A percentile compares a stretch with the other conserved stretches of the same genome.
These are phyloP conservation scores for Mesochorus sp. DNA, from an alignment of 2,888 invertebrate genomes.

Conservation along the genomic window DNA sequence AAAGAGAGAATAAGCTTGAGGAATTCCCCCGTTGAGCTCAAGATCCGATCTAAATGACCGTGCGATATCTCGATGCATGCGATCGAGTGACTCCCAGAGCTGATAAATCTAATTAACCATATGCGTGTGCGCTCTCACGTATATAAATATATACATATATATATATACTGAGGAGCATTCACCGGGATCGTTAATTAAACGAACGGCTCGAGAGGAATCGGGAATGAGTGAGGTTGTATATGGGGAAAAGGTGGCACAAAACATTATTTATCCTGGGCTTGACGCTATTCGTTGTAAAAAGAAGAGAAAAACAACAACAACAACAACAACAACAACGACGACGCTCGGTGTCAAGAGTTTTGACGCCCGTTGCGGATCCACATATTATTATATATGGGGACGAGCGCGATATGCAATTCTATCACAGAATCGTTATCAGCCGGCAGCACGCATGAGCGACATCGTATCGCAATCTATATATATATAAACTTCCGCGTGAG, in stretches of 20 bases:
- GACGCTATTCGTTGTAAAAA: slow-evolving; percentile 22
- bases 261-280: neutral
- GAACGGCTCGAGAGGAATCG: slow-evolving; percentile 1
- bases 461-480: too few species aligned
- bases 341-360: slow-evolving; percentile 11
- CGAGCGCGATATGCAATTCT: slow-evolving; percentile 14
- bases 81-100: slow-evolving; percentile 17
- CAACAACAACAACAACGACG: too few species aligned
- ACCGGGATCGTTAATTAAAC: slow-evolving; percentile 32
- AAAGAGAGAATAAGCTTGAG: slow-evolving; percentile 3
- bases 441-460: slow-evolving; percentile 56
- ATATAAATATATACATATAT: too few species aligned
- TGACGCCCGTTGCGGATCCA: neutral
- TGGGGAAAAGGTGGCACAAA: neutral
- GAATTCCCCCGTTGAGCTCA: slow-evolving; percentile 3
- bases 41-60: slow-evolving; percentile 34
- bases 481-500: neutral
- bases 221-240: neutral
- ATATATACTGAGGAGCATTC: neutral
- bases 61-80: slow-evolving; percentile 35
- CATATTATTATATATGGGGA: neutral
- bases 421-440: slow-evolving; percentile 46
- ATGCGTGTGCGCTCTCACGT: neutral
- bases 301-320: too few species aligned
- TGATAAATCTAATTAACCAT: slow-evolving; percentile 46